A percentile compares a stretch with the other conserved stretches of the same genome.
phyloP scores from a whole-genome alignment of 2,888 invertebrate species.

The Marasmarcha lunaedactyla region DNA sequence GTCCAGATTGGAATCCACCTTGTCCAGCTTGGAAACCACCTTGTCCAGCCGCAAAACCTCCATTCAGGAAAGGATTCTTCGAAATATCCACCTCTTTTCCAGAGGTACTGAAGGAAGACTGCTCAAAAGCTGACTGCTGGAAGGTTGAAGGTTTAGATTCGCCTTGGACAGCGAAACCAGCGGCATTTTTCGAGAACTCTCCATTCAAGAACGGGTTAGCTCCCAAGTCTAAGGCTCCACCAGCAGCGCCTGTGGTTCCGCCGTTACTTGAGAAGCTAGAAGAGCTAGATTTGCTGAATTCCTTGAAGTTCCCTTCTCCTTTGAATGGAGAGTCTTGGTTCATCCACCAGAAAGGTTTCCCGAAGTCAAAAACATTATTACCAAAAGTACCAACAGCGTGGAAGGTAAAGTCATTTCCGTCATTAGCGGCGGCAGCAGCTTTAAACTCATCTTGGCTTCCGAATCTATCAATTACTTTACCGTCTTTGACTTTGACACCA shows the following conservation, averaged over 20 bases:
- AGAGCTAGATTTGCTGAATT: conserved; percentile 42
- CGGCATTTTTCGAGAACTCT: conserved; percentile 28
- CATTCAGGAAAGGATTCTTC: conserved; percentile 42
- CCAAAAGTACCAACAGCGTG: conserved; percentile 38
- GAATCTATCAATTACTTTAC: conserved; percentile 44
- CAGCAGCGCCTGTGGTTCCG: conserved; percentile 19
- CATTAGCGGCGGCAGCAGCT: conserved; percentile 34
- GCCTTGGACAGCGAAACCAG: conserved; percentile 14
- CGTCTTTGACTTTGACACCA: conserved; percentile 58
- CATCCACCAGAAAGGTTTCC: conserved; percentile 74
- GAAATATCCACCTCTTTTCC: conserved; percentile 37
- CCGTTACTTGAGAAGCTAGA: conserved; percentile 24
- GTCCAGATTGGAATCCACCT: conserved; percentile 15
- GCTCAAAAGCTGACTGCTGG: conserved; percentile 34
- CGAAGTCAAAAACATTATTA: conserved; percentile 28
- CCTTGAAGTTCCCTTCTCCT: conserved; percentile 38
- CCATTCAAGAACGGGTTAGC: conserved; percentile 45
- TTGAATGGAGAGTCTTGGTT: conserved; percentile 70
- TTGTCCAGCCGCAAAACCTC: conserved; percentile 19
- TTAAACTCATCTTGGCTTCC: conserved; percentile 50
- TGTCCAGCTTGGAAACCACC: conserved; percentile 13
- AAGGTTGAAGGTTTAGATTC: conserved; percentile 14
- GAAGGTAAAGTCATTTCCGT: conserved; percentile 43
- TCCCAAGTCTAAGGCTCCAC: conserved; percentile 24
- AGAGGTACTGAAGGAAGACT: conserved; percentile 32